These are phyloP conservation scores for Vireo griseus DNA, from an alignment of 2,797 vertebrate species.

Conservation along the genomic window DNA sequence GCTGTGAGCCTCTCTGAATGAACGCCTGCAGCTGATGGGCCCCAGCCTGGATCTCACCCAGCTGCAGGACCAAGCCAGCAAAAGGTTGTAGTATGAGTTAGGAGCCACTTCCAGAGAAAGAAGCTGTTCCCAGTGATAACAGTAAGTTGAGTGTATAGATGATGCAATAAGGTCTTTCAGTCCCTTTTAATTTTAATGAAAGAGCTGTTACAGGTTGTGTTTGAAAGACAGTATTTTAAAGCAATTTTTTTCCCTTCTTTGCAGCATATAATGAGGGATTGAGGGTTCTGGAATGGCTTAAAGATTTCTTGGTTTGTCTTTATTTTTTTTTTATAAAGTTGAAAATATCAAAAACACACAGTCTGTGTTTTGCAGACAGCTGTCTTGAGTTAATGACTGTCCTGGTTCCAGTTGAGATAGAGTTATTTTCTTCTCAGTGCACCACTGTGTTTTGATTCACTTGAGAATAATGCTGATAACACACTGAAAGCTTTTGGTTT, in stretches of 20 bases:
- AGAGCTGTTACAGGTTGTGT: neutral
- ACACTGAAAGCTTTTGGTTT: neutral
- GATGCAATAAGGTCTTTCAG: neutral
- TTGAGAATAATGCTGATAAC: neutral
- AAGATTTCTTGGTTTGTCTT: neutral
- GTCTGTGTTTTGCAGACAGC: neutral
- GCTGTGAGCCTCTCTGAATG: accelerated
- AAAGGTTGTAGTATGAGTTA: accelerated
- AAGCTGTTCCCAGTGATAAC: neutral
- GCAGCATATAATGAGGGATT: no score
- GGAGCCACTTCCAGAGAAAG: neutral
- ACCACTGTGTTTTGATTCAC: neutral
- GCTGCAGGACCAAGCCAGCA: neutral
- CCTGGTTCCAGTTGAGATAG: neutral
- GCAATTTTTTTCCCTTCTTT: accelerated
- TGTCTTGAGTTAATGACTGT: neutral
- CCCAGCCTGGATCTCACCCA: no score
- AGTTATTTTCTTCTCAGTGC: neutral
- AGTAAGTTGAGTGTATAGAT: neutral
- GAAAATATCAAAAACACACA: neutral
- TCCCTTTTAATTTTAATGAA: neutral
- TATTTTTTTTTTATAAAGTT: neutral
- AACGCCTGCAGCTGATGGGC: no score
- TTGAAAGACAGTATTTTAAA: neutral
- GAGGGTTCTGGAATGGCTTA: neutral